phyloP scores from a whole-genome alignment of 2,797 vertebrate species.

The Halcyon smyrnensis region DNA sequence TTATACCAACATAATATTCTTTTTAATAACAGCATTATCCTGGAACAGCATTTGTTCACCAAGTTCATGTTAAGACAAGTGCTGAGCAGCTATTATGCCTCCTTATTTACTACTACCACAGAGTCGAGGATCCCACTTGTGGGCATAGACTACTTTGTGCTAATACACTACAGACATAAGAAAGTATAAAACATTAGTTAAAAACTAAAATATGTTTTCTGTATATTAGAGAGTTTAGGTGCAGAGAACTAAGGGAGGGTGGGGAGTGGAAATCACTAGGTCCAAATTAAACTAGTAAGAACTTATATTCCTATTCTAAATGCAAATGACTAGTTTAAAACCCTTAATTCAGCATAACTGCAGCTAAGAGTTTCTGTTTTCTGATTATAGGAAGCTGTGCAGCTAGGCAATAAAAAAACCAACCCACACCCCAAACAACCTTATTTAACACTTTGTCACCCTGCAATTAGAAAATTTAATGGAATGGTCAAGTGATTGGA shows the following conservation, averaged over 20 bases:
- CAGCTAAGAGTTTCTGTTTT: not conserved
- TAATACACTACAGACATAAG: not conserved
- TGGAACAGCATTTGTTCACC: not conserved
- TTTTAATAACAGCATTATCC: not conserved
- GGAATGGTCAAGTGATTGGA: not conserved
- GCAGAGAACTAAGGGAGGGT: accelerated
- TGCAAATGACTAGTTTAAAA: not conserved
- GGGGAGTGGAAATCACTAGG: not conserved
- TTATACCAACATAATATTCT: not conserved
- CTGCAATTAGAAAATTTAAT: not conserved
- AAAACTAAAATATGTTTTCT: not conserved
- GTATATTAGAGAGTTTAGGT: not conserved
- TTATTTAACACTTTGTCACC: not conserved
- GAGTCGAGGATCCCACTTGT: not conserved
- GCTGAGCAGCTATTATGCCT: not conserved
- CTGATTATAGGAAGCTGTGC: not conserved
- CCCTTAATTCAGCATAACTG: not conserved
- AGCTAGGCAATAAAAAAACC: not conserved
- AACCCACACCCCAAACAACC: too few relatives aligned
- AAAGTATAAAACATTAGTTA: not conserved
- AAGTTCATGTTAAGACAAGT: not conserved
- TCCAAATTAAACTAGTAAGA: not conserved
- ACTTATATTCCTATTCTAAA: not conserved
- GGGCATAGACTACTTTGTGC: not conserved
- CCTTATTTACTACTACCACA: not conserved